Evolutionary conservation across 2,113 vertebrate genomes (phyloP).

Genomic region (Proteles cristata): DNA sequence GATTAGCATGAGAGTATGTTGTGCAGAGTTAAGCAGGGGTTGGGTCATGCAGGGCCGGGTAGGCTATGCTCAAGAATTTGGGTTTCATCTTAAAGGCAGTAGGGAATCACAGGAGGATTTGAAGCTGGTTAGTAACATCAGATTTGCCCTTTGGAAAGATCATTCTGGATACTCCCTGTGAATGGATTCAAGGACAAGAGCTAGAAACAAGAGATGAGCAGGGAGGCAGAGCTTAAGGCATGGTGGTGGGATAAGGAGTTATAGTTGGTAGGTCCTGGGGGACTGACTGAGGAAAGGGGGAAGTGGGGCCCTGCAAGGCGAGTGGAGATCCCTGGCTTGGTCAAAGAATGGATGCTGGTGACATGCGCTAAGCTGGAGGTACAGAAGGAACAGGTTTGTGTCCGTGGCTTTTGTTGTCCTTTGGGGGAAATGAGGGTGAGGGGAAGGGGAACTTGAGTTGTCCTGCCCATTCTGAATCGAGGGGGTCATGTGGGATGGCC

Average conservation of each 20-base stretch:
- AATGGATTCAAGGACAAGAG: not conserved
- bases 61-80: not conserved
- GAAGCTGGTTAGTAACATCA: not conserved
- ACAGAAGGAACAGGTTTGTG: not conserved
- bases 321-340: not conserved
- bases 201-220: not conserved
- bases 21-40: not conserved
- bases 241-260: rapidly evolving
- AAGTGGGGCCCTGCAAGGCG: not conserved
- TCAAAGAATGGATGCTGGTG: not conserved
- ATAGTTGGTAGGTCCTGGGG: rapidly evolving
- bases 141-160: not conserved
- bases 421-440: not conserved
- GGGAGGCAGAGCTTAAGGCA: not conserved
- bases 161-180: rapidly evolving
- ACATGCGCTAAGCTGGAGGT: not conserved
- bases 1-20: not conserved
- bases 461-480: not conserved
- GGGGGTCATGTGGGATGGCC: not conserved
- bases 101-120: not conserved
- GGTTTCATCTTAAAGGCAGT: not conserved
- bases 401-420: not conserved
- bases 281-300: not conserved
- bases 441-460: not conserved
- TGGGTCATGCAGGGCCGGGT: not conserved